These are phyloP conservation scores for Aselliscus stoliczkanus DNA, from an alignment of 2,797 vertebrate genomes.

Conservation along the genomic window DNA sequence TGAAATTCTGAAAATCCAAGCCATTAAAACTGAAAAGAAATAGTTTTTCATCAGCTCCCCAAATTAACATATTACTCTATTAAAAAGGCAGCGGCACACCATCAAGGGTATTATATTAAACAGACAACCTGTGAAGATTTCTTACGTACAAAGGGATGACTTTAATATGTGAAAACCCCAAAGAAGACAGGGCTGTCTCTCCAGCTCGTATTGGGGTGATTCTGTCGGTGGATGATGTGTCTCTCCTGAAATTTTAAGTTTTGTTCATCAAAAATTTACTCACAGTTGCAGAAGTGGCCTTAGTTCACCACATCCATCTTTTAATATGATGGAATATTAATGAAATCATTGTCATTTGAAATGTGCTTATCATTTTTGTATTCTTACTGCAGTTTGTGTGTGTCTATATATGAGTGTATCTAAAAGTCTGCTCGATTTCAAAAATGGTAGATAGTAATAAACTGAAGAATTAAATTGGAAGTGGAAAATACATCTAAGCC, in stretches of 20 bases:
- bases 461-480: conserved; percentile 9
- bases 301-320: not conserved
- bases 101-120: not conserved
- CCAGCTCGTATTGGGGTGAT: not conserved
- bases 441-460: not conserved
- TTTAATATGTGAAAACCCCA: not conserved
- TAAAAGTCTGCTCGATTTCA: not conserved
- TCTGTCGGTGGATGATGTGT: not conserved
- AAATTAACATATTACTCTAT: not conserved
- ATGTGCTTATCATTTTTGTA: not conserved
- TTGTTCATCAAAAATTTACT: not conserved
- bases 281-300: not conserved
- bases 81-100: not conserved
- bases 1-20: conserved; percentile 1
- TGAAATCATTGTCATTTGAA: not conserved
- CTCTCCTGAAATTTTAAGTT: conserved; percentile 10
- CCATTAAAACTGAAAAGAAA: conserved; percentile 11
- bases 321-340: not conserved
- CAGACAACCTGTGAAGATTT: not conserved
- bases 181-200: not conserved
- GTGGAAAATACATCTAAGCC: not conserved
- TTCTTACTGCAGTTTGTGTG: not conserved
- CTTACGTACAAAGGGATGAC: not conserved
- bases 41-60: not conserved
- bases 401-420: not conserved